phyloP scores from a whole-genome alignment of 2,797 vertebrate genomes.

The Echiichthys vipera region DNA sequence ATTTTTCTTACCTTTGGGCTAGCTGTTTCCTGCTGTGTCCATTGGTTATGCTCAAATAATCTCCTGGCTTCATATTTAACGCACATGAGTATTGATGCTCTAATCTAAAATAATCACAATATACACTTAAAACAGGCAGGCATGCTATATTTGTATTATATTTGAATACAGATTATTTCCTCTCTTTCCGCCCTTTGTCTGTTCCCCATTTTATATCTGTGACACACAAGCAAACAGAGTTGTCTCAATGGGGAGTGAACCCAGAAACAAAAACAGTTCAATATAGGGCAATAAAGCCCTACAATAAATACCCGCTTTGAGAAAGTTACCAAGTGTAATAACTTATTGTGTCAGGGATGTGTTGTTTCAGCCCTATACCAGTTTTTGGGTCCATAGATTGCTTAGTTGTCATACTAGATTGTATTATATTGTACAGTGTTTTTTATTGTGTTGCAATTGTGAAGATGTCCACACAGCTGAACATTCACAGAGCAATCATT shows the following conservation, averaged over 20 bases:
- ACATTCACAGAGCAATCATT: constrained; percentile 35
- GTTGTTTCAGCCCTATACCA: background rate
- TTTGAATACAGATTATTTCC: too few relatives aligned
- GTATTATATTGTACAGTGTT: background rate
- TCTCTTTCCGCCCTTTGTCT: constrained; percentile 11
- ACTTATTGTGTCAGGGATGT: constrained; percentile 4
- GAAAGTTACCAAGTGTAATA: constrained; percentile 4
- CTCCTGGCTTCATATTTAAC: too few relatives aligned
- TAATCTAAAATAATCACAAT: too few relatives aligned
- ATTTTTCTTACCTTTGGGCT: too few relatives aligned
- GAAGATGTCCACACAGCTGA: constrained; percentile 33
- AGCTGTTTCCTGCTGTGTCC: too few relatives aligned
- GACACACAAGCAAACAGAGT: constrained; percentile 42
- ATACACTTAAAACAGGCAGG: background rate
- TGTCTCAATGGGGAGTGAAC: constrained; percentile 33
- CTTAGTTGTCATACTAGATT: background rate
- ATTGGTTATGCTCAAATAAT: too few relatives aligned
- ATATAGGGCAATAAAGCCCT: constrained; percentile 13
- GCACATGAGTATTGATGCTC: background rate
- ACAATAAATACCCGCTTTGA: constrained; percentile 16
- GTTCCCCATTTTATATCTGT: constrained; percentile 31
- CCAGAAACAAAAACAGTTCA: constrained; percentile 40
- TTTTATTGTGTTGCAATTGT: constrained; percentile 11
- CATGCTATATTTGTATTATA: background rate
- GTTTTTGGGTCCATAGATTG: background rate